phyloP scores from a whole-genome alignment of 2,888 invertebrate genomes.

The Meliscaeva auricollis region DNA sequence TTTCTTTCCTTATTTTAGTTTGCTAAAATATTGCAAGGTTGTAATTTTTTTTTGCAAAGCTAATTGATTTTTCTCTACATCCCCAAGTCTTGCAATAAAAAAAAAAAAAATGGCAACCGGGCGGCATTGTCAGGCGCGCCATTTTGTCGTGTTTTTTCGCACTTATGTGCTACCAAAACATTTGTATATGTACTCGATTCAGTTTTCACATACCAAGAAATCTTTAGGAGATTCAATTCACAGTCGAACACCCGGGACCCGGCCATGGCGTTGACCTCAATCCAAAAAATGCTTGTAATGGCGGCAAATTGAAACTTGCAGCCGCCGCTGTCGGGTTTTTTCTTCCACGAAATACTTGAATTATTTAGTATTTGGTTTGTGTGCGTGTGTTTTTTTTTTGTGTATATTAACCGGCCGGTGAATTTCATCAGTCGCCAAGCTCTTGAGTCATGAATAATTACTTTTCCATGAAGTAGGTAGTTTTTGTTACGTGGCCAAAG shows the following conservation, averaged over 20 bases:
- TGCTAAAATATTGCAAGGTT: not conserved
- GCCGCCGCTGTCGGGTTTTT: not conserved
- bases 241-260: constrained; percentile 23
- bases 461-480: not conserved
- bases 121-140: constrained; percentile 73
- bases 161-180: not conserved
- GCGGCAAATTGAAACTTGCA: constrained; percentile 1
- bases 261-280: constrained; percentile 68
- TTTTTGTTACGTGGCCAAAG: constrained; percentile 19
- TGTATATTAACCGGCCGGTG: constrained; percentile 22
- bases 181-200: constrained; percentile 7
- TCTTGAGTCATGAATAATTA: constrained; percentile 4
- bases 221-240: not conserved
- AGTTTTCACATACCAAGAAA: not conserved
- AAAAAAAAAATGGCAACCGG: constrained; percentile 68
- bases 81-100: constrained; percentile 1
- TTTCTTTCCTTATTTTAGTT: not conserved
- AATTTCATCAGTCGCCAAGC: constrained; percentile 10
- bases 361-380: not conserved
- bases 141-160: constrained; percentile 76
- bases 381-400: not conserved
- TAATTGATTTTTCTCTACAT: constrained; percentile 26
- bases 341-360: not conserved
- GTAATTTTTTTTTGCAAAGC: constrained; percentile 12
- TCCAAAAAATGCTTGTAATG: constrained; percentile 3